Evolutionary conservation across 2,797 vertebrate species (phyloP), one percentile per base, ranked within the genome.

Genomic region (Rhodeus uyekii): DNA sequence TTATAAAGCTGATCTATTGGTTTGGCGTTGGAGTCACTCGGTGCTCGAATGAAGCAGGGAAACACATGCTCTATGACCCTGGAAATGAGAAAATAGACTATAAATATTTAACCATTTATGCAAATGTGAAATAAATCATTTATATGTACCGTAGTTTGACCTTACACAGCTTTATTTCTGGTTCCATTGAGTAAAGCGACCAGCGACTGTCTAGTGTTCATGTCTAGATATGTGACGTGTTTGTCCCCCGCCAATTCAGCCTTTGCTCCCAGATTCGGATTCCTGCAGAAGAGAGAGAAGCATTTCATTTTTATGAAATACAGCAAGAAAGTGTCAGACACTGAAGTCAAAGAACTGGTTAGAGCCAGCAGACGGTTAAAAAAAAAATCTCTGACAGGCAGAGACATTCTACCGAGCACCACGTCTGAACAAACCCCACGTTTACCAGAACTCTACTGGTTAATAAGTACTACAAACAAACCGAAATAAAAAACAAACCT

Each of bases 181-280:
- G 91, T 90, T 71, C 94, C 91, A 1, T 92, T 91, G 87, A 98
- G 94, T 92, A 98, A 93, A 12, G 82, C 48, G 79, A 97, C 96
- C 84, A 98, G 95, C 24, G 89, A 86, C 61, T 0, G 60, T 84
- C 95, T 95, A 8, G 96, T 96, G 3, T 85, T 75, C 3, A 89
- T 87, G 82, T 94, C 89, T 74, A 98, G 92, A 61, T 88, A 88
- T 73, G 95, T 94, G 77, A 96, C 95, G 85, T 97, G 93, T 90
- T 98, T 98, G 87, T 97, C 96, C 69, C 95, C 95, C 0, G 96
- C 96, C 88, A 96, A 94, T 92, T 98, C 97, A 8, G 94, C 91
- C 90, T 97, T 97, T 24, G 96, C 96, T 81, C 97, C 96, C 77
- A 98, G 93, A 91, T 93, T 97, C 87, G 96, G 84, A 90, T 98